Conservation (phyloP, 2,797 vertebrate genomes). For the Manis javanica region DNA sequence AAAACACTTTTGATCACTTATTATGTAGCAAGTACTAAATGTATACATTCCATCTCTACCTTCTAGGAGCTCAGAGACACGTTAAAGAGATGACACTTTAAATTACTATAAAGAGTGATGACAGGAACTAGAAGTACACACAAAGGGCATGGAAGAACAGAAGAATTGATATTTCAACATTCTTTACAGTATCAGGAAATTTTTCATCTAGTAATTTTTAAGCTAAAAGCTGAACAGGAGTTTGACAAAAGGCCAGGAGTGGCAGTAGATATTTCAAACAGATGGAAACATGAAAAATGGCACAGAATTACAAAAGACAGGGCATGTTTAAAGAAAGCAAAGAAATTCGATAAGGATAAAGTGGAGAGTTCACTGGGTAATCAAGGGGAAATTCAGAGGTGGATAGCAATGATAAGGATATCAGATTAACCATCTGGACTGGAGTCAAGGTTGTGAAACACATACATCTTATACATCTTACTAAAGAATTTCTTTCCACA, state of each 20-base stretch:
- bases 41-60: background rate
- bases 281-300: slow-evolving; percentile 62
- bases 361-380: background rate
- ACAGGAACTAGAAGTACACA: background rate
- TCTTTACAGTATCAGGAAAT: background rate
- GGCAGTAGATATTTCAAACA: slow-evolving; percentile 49
- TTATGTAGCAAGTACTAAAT: background rate
- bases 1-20: background rate
- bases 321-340: background rate
- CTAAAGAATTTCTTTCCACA: background rate
- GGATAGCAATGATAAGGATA: background rate
- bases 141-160: background rate
- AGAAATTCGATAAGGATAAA: background rate
- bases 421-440: background rate
- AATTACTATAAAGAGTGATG: slow-evolving; percentile 12
- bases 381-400: background rate
- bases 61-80: background rate
- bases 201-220: slow-evolving; percentile 53
- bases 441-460: background rate
- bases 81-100: background rate
- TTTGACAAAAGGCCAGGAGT: slow-evolving; percentile 71
- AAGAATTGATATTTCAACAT: background rate
- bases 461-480: background rate
- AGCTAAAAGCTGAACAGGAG: slow-evolving; percentile 14
- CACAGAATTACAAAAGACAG: slow-evolving; percentile 56